Evolutionary conservation across 2,113 vertebrate genomes (phyloP), one percentile per base, ranked within the genome.

Genomic region (Mormyrus lacerda): DNA sequence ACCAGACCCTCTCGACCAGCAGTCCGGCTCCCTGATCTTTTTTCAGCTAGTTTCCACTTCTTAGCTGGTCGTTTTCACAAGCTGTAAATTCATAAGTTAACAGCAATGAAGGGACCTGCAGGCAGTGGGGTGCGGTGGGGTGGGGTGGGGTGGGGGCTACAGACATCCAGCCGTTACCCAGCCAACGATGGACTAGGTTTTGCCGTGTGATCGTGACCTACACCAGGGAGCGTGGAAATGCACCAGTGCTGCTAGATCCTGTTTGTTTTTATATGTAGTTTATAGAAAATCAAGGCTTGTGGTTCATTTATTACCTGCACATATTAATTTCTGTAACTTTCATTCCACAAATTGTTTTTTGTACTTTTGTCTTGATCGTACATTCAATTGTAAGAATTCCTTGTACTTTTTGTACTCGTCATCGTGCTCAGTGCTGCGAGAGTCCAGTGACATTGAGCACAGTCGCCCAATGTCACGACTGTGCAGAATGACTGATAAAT

Each of bases 21-120:
- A 42, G 15, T 39, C 31, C 73, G 19, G 31, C 35, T 79, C 73
- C 31, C 31, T 42, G 73, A 79, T 79, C 73, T 42, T 42, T 79
- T 79, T 42, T 42, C 73, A 79, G 73, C 39, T 19, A 35, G 31
- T 79, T 79, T 42, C 73, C 73, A 79, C 35, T 42, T 79, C 35
- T 79, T 42, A 79, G 73, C 17, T 15, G 6, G 35, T 79, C 35
- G 6, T 35, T 79, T 79, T 79, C 73, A 79, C 31, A 79, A 79
- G 35, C 73, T 79, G 73, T 42, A 79, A 79, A 79, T 79, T 79
- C 73, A 79, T 79, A 39, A 79, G 73, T 42, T 79, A 79, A 79
- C 35, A 79, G 73, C 73, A 79, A 79, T 79, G 31, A 42, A 79
- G 35, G 35, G 35, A 76, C 73, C 73, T 76, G 73, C 31, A 76